phyloP scores from a whole-genome alignment of 1,140 invertebrate genomes.

The Scaptomyza graminum region DNA sequence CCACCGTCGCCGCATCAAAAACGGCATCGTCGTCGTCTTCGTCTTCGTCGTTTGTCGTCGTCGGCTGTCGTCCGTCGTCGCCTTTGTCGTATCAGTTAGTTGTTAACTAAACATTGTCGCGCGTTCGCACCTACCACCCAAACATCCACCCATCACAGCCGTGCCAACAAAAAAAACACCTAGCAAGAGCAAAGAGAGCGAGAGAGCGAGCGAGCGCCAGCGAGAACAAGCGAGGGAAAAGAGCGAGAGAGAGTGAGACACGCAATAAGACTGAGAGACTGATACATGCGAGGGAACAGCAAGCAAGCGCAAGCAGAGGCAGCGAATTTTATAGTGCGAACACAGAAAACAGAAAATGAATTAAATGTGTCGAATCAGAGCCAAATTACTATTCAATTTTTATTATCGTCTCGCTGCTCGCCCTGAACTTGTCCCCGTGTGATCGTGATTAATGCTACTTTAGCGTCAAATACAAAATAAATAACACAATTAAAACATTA shows the following conservation, averaged over 20 bases:
- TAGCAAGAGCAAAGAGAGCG: conserved; percentile 1
- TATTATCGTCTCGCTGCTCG: conserved; percentile 55
- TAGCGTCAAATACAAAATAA: conserved; percentile 6
- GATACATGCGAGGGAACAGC: conserved; percentile 18
- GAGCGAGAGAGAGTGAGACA: background rate
- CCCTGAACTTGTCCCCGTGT: conserved; percentile 48
- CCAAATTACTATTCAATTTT: conserved; percentile 65
- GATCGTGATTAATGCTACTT: conserved; percentile 29
- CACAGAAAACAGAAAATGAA: conserved; percentile 37
- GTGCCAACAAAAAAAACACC: conserved; percentile 29
- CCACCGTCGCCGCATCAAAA: conserved; percentile 42
- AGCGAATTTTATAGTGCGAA: conserved; percentile 19
- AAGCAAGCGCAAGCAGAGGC: conserved; percentile 8
- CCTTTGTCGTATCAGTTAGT: conserved; percentile 71
- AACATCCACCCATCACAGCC: conserved; percentile 5
- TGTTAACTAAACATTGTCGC: conserved; percentile 73
- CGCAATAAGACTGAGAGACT: conserved; percentile 15
- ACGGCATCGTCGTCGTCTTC: conserved; percentile 7
- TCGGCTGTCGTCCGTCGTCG: background rate
- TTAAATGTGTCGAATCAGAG: conserved; percentile 37
- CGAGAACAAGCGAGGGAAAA: background rate
- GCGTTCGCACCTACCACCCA: conserved; percentile 20
- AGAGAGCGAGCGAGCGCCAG: conserved; percentile 3
- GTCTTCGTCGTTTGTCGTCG: background rate
- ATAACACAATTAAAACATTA: conserved; percentile 6